phyloP scores from a whole-genome alignment of 2,113 vertebrate genomes.

The Microtus ochrogaster region DNA sequence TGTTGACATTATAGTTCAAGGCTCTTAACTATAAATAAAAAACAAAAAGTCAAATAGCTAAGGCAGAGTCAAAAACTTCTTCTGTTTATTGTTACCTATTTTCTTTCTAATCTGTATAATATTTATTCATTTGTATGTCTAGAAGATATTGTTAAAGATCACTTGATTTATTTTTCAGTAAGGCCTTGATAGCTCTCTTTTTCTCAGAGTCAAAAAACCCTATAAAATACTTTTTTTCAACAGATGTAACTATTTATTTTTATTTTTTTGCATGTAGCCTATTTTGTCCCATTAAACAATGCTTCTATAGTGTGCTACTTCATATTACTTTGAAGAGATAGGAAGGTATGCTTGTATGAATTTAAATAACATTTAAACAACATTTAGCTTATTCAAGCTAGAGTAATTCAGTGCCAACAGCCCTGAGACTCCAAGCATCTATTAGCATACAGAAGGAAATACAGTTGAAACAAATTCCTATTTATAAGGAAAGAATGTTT shows the following conservation, averaged over 20 bases:
- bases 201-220: neutral
- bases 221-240: neutral
- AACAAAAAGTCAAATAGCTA: neutral
- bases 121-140: neutral
- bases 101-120: neutral
- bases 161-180: neutral
- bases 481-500: neutral
- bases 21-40: slow-evolving; percentile 34
- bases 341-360: neutral
- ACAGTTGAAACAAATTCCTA: neutral
- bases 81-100: neutral
- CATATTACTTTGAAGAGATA: slow-evolving; percentile 38
- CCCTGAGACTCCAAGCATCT: neutral
- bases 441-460: neutral
- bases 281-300: slow-evolving; percentile 6
- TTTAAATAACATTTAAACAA: neutral
- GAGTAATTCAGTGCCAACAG: neutral
- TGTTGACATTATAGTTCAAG: neutral
- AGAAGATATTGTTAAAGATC: neutral
- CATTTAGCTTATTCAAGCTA: neutral
- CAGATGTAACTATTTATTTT: neutral
- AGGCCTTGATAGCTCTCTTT: neutral
- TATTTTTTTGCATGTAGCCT: neutral
- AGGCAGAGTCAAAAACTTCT: neutral
- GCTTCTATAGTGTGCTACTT: neutral